Evolutionary conservation across 2,797 vertebrate genomes (phyloP), one percentile per base, ranked within the genome.

Genomic region (Acanthurus tractus): DNA sequence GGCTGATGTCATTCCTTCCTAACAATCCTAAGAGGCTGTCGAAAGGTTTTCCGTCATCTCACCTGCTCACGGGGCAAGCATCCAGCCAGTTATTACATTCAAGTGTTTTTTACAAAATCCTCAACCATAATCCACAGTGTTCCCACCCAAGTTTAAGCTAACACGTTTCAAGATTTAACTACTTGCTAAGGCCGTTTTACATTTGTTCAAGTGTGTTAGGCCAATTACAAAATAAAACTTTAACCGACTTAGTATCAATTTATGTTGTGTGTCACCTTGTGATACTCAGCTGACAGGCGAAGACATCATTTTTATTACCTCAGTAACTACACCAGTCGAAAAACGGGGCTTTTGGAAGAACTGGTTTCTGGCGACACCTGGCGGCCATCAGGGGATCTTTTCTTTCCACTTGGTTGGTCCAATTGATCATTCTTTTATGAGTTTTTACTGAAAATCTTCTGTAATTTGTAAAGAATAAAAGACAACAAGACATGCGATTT

Each of bases 351-450:
- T 23, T 17, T 5, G 3, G 23, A 36, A 65, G 6, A 14, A 50
- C 2, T 44, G 85, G 70, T 70, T 84, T 88, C 38, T 87, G 59
- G 86, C 70, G 92, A 84, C 91, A 2, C 76, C 90, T 90, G 64
- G 84, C 84, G 92, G 90, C 5, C 13, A 64, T 12, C 1, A 34
- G 10, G 0, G n/a, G n/a, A 13, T 36, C 1, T 8, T 38, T 34
- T 44, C 25, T 6, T 15, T n/a, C 0, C 38, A 62, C 23, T 2
- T 38, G 4, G 6, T 6, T 1, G 6, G 10, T 15, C 8, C 8
- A 22, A 12, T 8, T n/a, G 5, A 18, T 49, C n/a, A 49, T 18
- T 34, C 6, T 29, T 29, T 29, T 29, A 29, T 29, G 3, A 29
- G 25, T 29, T 29, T 29, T 29, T 29, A 29, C 25, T 4, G 25